Base-by-base conservation (phyloP, 2,888 invertebrate species). In the Lasioglossum lativentre region DNA sequence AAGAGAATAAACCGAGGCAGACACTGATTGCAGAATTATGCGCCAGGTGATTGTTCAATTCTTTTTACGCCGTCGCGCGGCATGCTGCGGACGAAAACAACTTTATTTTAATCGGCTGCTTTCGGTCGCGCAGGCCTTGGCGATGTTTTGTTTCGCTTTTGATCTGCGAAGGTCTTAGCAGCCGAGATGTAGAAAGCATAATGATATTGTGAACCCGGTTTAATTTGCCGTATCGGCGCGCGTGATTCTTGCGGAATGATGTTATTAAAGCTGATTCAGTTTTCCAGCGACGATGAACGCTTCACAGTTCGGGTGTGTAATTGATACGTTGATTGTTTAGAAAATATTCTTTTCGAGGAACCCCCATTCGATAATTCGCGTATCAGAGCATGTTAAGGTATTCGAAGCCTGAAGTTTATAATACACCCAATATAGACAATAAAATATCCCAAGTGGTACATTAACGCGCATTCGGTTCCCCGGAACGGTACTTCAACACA, bases 61-160 rank as follows among this genome's bases (percentile, higher is more conserved):
- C n/a, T 34, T 38, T 68, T 68, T 40, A n/a, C 70, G n/a, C 14
- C 14, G 42, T n/a, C 34, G 42, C 2, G 8, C 45, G 45, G 14
- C 45, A 16, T 14, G 45, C 34, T 3, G 23, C 52, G 23, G 70
- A 42, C 40, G 81, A 71, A 75, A 75, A 80, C 81, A 75, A 71
- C 63, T 83, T 80, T 47, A 73, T 74, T 40, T 59, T 4, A 66
- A 70, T 52, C 30, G 42, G 66, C 16, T 23, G 27, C 12, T 30
- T 40, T 45, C 0, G n/a, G 27, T 10, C 59, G 27, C 59, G 19
- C 10, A 47, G 56, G 1, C 75, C 83, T 81, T 75, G 40, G n/a
- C 27, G 19, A 23, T n/a, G 59, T 78, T 78, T 38, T 70, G 19
- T 77, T 38, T 45, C 19, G 42, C 42, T 42, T 73, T 63, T 71